phyloP scores from a whole-genome alignment of 2,888 invertebrate genomes.

The Drosophila differens region DNA sequence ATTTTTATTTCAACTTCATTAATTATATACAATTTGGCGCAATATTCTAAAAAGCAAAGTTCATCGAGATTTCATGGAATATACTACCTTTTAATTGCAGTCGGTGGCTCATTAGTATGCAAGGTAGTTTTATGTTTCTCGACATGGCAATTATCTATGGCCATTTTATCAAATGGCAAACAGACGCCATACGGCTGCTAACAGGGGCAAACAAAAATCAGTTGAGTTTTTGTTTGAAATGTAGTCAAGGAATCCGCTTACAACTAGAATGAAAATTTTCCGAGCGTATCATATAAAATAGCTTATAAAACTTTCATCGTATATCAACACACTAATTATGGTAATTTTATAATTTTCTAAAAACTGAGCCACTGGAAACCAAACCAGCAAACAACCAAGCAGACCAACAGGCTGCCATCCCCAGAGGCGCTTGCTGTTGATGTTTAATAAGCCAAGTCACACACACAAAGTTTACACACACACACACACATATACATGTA shows the following conservation, averaged over 20 bases:
- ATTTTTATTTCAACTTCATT: background rate
- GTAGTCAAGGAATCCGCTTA: slow-evolving; percentile 48
- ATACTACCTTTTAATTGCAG: slow-evolving; percentile 25
- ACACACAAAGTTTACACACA: slow-evolving; percentile 7
- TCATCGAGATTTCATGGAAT: background rate
- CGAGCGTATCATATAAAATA: slow-evolving; percentile 67
- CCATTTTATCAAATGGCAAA: slow-evolving; percentile 36
- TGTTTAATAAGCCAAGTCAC: slow-evolving; percentile 68
- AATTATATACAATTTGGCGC: background rate
- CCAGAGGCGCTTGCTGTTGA: slow-evolving; percentile 70
- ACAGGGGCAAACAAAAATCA: background rate
- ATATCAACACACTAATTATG: slow-evolving; percentile 75
- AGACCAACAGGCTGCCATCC: slow-evolving; percentile 31
- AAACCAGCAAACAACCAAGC: slow-evolving; percentile 8
- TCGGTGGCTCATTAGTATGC: slow-evolving; percentile 23
- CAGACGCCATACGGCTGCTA: slow-evolving; percentile 18
- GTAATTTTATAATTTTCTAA: slow-evolving; percentile 75
- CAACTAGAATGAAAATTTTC: slow-evolving; percentile 37
- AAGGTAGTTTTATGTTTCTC: slow-evolving; percentile 24
- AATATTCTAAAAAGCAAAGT: background rate
- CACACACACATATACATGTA: background rate
- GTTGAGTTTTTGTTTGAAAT: background rate
- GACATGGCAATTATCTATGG: slow-evolving; percentile 37
- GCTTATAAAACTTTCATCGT: slow-evolving; percentile 74
- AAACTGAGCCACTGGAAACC: slow-evolving; percentile 43